Evolutionary conservation across 2,888 invertebrate genomes (phyloP).

Genomic region (Agrotis puta): DNA sequence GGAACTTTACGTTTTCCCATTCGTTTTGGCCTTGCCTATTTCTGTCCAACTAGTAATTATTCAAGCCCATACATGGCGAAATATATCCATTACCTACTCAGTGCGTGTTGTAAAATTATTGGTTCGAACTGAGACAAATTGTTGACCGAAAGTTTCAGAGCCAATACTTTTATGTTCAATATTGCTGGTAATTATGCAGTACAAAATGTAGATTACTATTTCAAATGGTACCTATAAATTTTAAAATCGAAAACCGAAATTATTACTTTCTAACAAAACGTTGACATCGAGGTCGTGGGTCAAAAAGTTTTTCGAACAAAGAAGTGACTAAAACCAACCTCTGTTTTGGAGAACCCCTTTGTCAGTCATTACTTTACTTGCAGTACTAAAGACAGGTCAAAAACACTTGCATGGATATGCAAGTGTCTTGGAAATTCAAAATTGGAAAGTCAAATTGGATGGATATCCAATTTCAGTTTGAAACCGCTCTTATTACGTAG

Average conservation of each 20-base stretch:
- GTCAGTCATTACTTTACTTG: neutral
- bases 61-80: slow-evolving; percentile 21
- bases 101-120: slow-evolving; percentile 37
- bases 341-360: neutral
- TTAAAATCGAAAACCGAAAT: no score
- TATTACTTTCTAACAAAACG: neutral
- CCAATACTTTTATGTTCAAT: neutral
- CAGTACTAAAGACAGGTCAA: no score
- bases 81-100: slow-evolving; percentile 26
- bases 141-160: slow-evolving; percentile 8
- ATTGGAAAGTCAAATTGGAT: no score
- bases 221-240: no score
- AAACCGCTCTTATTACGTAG: neutral
- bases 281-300: neutral
- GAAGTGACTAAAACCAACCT: neutral
- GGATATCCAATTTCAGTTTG: neutral
- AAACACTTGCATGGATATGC: no score
- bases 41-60: slow-evolving; percentile 40
- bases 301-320: neutral
- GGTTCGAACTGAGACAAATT: slow-evolving; percentile 20
- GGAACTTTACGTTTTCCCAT: neutral
- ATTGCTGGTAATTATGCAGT: slow-evolving; percentile 20
- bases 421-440: no score
- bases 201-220: slow-evolving; percentile 1
- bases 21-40: slow-evolving; percentile 42